phyloP scores from a whole-genome alignment of 2,797 vertebrate genomes.

The Macrochelys suwanniensis region DNA sequence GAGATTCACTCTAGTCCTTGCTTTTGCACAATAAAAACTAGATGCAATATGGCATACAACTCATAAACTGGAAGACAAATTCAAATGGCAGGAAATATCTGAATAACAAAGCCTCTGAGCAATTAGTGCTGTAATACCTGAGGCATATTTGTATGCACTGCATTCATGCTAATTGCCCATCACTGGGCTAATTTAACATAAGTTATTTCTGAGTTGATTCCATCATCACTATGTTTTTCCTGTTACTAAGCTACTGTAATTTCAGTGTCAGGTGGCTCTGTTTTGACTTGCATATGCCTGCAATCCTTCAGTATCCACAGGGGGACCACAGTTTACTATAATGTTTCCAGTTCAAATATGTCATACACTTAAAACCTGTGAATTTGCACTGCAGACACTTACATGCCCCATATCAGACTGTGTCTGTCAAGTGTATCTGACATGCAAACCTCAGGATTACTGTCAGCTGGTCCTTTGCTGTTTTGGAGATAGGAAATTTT shows the following conservation, averaged over 20 bases:
- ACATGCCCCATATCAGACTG: background rate
- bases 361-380: background rate
- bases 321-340: background rate
- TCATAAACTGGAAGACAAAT: background rate
- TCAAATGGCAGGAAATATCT: constrained; percentile 37
- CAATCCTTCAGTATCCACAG: constrained; percentile 42
- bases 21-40: constrained; percentile 10
- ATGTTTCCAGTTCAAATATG: background rate
- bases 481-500: background rate
- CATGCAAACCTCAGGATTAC: background rate
- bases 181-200: constrained; percentile 56
- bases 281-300: constrained; percentile 50
- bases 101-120: constrained; percentile 42
- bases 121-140: constrained; percentile 67
- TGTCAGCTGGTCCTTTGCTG: accelerated
- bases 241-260: constrained; percentile 61
- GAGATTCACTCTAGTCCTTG: background rate
- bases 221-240: constrained; percentile 39
- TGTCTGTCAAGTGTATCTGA: background rate
- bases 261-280: constrained; percentile 26
- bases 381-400: background rate
- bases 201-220: constrained; percentile 67
- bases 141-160: constrained; percentile 47
- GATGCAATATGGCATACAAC: background rate
- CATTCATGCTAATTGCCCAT: constrained; percentile 48